These are phyloP conservation scores for Pelusios castaneus DNA, from an alignment of 2,113 vertebrate genomes.

Conservation along the genomic window DNA sequence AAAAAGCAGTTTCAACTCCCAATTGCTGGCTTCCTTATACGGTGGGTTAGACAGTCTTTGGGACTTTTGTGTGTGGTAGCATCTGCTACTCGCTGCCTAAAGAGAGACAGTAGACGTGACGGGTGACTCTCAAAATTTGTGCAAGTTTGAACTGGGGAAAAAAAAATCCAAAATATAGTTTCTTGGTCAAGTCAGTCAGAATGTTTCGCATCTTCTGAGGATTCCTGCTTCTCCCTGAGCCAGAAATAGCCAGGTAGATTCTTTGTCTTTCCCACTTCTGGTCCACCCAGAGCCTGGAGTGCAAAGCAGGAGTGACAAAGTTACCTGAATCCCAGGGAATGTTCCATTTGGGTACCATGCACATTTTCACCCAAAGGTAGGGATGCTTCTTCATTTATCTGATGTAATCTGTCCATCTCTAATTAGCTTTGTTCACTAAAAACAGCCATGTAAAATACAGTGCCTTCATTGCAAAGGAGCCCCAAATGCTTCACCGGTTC, in stretches of 20 bases:
- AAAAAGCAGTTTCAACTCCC: not conserved
- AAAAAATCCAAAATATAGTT: too few relatives aligned
- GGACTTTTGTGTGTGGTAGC: not conserved
- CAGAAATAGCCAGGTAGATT: too few relatives aligned
- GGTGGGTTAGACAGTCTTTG: not conserved
- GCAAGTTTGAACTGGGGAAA: too few relatives aligned
- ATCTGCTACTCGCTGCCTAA: accelerated
- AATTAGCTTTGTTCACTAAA: not conserved
- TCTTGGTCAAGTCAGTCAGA: too few relatives aligned
- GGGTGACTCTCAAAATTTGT: not conserved
- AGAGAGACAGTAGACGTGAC: not conserved
- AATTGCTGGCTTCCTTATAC: not conserved
- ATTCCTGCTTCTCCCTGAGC: too few relatives aligned
- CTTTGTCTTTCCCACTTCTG: too few relatives aligned
- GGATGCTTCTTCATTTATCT: not conserved
- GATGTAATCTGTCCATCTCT: not conserved
- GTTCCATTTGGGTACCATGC: not conserved
- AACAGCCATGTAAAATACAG: accelerated
- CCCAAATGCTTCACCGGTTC: not conserved
- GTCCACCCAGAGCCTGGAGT: too few relatives aligned
- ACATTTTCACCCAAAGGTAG: accelerated
- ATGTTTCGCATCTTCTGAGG: too few relatives aligned
- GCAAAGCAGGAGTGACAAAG: too few relatives aligned
- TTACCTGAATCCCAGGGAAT: not conserved
- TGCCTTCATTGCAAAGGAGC: not conserved